Evolutionary conservation across 2,113 vertebrate species (phyloP).

Genomic region (Colinus virginianus): DNA sequence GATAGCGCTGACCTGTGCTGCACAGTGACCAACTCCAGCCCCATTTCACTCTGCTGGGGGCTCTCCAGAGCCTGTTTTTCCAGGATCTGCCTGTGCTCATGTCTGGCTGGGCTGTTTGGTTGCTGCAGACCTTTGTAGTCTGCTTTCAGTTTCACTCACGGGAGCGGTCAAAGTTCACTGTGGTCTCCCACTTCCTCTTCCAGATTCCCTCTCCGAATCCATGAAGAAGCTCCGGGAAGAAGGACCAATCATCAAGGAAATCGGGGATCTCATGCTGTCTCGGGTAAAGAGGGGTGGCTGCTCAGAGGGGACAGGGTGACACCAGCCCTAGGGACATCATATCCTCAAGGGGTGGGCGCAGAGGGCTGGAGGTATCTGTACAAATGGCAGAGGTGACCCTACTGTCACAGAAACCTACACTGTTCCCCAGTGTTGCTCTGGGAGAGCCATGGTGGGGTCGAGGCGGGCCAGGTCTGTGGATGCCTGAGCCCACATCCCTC

Average conservation of each 20-base stretch:
- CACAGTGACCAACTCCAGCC: fast-evolving
- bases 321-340: neutral
- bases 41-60: neutral
- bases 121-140: neutral
- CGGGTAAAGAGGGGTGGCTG: constrained; percentile 77
- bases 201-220: constrained; percentile 89
- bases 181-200: neutral
- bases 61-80: neutral
- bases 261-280: constrained; percentile 90
- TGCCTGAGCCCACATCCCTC: fast-evolving
- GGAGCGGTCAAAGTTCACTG: fast-evolving
- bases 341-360: neutral
- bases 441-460: neutral
- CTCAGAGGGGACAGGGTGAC: neutral
- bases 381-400: neutral
- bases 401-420: neutral
- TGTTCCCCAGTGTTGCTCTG: neutral
- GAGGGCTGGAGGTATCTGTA: neutral
- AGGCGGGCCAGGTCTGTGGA: neutral
- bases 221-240: constrained; percentile 90
- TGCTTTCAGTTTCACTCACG: fast-evolving
- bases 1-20: neutral
- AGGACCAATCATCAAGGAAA: constrained; percentile 86
- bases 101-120: neutral
- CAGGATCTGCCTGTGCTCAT: fast-evolving